Base-by-base conservation (phyloP, 2,113 vertebrate genomes). In the Lepus europaeus region DNA sequence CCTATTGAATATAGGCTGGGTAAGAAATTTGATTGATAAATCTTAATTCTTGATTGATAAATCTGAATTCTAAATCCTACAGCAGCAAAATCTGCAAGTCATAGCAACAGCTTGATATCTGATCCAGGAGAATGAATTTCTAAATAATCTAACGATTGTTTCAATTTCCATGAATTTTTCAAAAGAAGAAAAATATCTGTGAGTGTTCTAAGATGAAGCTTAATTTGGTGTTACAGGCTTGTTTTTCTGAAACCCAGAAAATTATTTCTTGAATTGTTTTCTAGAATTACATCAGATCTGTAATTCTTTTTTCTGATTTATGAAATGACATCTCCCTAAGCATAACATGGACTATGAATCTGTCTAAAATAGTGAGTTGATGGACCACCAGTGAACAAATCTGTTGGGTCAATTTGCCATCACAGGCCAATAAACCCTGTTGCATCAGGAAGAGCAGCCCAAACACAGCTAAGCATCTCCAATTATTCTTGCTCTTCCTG, bases 211-310 rank as follows among this genome's bases (percentile, higher is more conserved):
- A 11, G 64, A 79, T n/a, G 29, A 68, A 82, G 8, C 7, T 92
- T 87, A 84, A 86, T 74, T n/a, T 95, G 51, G 66, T 45, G 6
- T 53, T 33, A 31, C 86, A 88, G 27, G 63, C 51, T 27, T 3
- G 0, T 79, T 85, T 80, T 93, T 36, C 68, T 93, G 8, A 81
- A 89, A 89, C 27, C n/a, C 5, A 72, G 56, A 1, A 45, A 64
- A 10, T 69, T 64, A 89, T 87, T n/a, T 86, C 53, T 92, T 82
- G 22, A 76, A 59, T 70, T 89, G 4, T 86, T 90, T 89, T 68
- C 20, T 78, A 77, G 56, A 92, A 89, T 94, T 73, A 70, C 31
- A 82, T 72, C n/a, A 94, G 89, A 91, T 78, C 29, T 88, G n/a
- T 33, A 93, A 73, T 87, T 81, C 56, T 87, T 13, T 78, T 91